Evolutionary conservation across 1,140 invertebrate species (phyloP).

Genomic region (Caenorhabditis brenneri): DNA sequence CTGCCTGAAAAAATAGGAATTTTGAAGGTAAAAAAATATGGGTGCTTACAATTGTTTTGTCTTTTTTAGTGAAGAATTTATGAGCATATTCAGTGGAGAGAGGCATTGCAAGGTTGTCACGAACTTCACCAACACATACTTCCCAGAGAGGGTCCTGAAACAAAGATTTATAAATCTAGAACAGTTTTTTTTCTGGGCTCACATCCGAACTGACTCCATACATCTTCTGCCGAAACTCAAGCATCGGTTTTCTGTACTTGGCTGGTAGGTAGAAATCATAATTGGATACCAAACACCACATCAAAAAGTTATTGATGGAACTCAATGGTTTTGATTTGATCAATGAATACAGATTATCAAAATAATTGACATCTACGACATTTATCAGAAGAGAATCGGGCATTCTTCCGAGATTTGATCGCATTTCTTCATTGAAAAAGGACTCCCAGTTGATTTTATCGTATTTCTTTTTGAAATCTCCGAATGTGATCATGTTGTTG

Average conservation of each 20-base stretch:
- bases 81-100: conserved; percentile 84
- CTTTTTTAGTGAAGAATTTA: conserved; percentile 74
- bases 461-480: conserved; percentile 71
- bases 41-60: background rate
- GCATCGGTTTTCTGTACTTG: conserved; percentile 48
- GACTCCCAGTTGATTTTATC: conserved; percentile 80
- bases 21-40: background rate
- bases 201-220: conserved; percentile 76
- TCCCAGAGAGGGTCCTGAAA: conserved; percentile 80
- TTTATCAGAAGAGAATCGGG: conserved; percentile 77
- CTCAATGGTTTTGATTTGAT: conserved; percentile 50
- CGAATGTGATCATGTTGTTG: conserved; percentile 81
- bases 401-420: conserved; percentile 73
- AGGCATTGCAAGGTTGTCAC: conserved; percentile 83
- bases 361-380: conserved; percentile 79
- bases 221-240: conserved; percentile 70
- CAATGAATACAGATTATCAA: conserved; percentile 64
- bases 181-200: too few species aligned
- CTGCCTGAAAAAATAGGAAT: conserved; percentile 76
- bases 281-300: conserved; percentile 58
- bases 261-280: conserved; percentile 53
- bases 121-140: conserved; percentile 82
- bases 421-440: conserved; percentile 79
- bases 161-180: background rate
- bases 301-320: conserved; percentile 54